A percentile compares a stretch with the other conserved stretches of the same genome.
Conservation (phyloP, 2,888 invertebrate genomes). For the Campoplex nolae region DNA sequence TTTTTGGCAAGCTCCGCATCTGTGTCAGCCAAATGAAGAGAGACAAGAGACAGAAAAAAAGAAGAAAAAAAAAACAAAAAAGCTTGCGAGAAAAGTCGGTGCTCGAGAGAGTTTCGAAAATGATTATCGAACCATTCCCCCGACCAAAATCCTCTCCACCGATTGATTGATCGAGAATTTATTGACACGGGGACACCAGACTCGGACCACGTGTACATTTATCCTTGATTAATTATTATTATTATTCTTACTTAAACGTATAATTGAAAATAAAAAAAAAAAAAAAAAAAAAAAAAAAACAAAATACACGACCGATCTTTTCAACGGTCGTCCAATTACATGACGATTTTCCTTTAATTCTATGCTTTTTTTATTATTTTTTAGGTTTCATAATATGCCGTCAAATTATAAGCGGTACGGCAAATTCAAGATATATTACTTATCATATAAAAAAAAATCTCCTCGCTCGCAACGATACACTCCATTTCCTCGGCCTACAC, state of each 20-base stretch:
- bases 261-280: background rate
- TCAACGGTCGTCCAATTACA: slow-evolving; percentile 3
- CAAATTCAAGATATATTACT: slow-evolving; percentile 79
- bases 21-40: slow-evolving; percentile 67
- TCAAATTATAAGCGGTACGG: slow-evolving; percentile 85
- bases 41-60: background rate
- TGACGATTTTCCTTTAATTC: slow-evolving; percentile 76
- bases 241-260: background rate
- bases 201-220: slow-evolving; percentile 3
- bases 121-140: slow-evolving; percentile 35
- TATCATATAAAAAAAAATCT: slow-evolving; percentile 61
- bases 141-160: background rate
- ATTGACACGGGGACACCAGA: background rate
- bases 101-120: slow-evolving; percentile 38
- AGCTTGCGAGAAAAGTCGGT: slow-evolving; percentile 39
- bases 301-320: slow-evolving; percentile 25
- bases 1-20: slow-evolving; percentile 64
- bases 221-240: background rate
- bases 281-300: slow-evolving; percentile 17
- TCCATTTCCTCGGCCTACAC: background rate
- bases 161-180: slow-evolving; percentile 48
- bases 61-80: background rate
- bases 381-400: slow-evolving; percentile 84
- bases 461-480: slow-evolving; percentile 45
- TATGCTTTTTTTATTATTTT: slow-evolving; percentile 81